Conservation (phyloP, 2,888 invertebrate species). For the Scaptomyza reducta region DNA sequence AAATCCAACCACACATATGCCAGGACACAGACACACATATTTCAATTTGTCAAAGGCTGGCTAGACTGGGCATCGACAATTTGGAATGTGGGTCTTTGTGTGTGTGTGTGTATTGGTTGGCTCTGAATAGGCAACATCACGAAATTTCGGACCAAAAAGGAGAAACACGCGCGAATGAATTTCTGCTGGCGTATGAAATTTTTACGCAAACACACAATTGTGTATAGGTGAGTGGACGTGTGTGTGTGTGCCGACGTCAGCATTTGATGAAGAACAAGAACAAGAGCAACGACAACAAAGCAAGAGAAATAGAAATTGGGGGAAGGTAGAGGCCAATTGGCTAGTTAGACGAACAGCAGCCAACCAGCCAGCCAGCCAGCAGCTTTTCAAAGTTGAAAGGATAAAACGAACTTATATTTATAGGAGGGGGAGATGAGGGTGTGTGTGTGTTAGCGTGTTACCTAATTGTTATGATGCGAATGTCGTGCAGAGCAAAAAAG, state of each 20-base stretch:
- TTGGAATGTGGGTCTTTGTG: background rate
- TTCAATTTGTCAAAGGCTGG: slow-evolving; percentile 58
- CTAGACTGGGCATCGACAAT: slow-evolving; percentile 36
- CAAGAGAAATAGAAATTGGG: background rate
- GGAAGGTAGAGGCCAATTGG: slow-evolving; percentile 1
- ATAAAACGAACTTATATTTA: slow-evolving; percentile 29
- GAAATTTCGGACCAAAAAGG: slow-evolving; percentile 25
- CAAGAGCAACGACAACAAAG: slow-evolving; percentile 35
- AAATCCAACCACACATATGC: slow-evolving; percentile 17
- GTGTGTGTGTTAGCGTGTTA: slow-evolving; percentile 15
- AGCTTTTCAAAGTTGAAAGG: slow-evolving; percentile 57
- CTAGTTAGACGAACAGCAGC: slow-evolving; percentile 36
- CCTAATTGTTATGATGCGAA: slow-evolving; percentile 74
- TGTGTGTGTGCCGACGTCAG: slow-evolving; percentile 61
- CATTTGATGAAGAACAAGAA: slow-evolving; percentile 47
- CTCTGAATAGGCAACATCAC: slow-evolving; percentile 4
- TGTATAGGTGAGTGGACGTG: slow-evolving; percentile 1
- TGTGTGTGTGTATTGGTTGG: background rate
- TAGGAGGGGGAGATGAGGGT: slow-evolving; percentile 1
- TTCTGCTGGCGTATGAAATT: slow-evolving; percentile 74
- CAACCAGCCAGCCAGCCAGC: slow-evolving; percentile 42
- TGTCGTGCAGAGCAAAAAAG: slow-evolving; percentile 33
- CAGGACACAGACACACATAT: slow-evolving; percentile 13
- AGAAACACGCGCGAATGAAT: slow-evolving; percentile 68
- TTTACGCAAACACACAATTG: slow-evolving; percentile 57